phyloP scores from a whole-genome alignment of 2,797 vertebrate species.

The Acipenser transmontanus region DNA sequence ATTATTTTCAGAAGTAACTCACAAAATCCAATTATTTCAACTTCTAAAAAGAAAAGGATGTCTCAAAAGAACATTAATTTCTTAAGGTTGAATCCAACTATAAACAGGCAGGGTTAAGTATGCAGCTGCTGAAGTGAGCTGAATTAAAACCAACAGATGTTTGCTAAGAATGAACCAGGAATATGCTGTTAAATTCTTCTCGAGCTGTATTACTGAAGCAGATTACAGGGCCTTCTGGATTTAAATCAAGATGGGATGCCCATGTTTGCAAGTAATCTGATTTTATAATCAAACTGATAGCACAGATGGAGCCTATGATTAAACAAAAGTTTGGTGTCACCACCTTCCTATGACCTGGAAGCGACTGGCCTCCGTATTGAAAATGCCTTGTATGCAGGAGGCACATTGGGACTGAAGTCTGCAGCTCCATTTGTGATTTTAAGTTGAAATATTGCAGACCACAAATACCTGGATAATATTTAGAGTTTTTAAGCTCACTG shows the following conservation, averaged over 20 bases:
- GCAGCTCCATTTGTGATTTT: no score
- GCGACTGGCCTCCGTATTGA: background rate
- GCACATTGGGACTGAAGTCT: no score
- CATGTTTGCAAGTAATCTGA: constrained; percentile 1
- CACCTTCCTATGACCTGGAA: background rate
- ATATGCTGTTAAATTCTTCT: background rate
- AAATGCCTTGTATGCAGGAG: no score
- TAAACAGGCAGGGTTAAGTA: background rate
- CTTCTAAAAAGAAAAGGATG: no score
- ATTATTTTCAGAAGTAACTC: no score
- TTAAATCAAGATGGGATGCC: background rate
- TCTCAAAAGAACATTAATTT: background rate
- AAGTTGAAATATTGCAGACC: no score
- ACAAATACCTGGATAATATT: no score
- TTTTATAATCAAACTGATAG: constrained; percentile 5
- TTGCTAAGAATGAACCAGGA: background rate
- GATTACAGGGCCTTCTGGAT: background rate
- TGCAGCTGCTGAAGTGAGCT: constrained; percentile 1
- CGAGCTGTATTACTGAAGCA: background rate
- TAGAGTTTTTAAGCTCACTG: no score
- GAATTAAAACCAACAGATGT: constrained; percentile 1
- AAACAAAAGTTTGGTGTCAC: background rate
- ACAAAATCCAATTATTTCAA: no score
- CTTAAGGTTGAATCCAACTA: background rate
- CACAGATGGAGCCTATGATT: background rate